These are phyloP conservation scores for Dendrolimus kikuchii DNA, from an alignment of 1,140 invertebrate species.

Conservation along the genomic window DNA sequence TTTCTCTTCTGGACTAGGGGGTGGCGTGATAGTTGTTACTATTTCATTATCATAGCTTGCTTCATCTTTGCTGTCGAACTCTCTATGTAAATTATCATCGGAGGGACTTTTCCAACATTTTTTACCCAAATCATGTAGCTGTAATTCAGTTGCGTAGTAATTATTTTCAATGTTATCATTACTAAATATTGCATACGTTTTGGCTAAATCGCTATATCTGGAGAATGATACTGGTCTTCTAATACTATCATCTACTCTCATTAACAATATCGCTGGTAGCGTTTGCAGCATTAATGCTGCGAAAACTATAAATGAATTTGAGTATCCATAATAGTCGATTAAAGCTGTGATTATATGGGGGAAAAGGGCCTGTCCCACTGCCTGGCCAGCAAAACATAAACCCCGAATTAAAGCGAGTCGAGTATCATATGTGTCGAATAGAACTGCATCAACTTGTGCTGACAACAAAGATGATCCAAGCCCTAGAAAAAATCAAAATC, in stretches of 20 bases:
- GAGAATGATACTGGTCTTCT: conserved; percentile 39
- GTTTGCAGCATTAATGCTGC: conserved; percentile 57
- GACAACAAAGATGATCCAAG: conserved; percentile 59
- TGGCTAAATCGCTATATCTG: conserved; percentile 50
- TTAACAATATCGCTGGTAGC: conserved; percentile 46
- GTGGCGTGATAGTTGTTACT: conserved; percentile 47
- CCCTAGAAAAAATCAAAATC: conserved; percentile 38
- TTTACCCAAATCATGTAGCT: conserved; percentile 53
- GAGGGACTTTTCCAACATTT: conserved; percentile 69
- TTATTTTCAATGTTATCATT: conserved; percentile 43
- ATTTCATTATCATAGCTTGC: conserved; percentile 29
- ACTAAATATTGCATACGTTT: conserved; percentile 50
- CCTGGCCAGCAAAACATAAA: conserved; percentile 51
- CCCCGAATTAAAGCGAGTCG: conserved; percentile 44
- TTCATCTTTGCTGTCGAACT: conserved; percentile 21
- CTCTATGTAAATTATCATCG: conserved; percentile 49
- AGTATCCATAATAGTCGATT: conserved; percentile 54
- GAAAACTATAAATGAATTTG: conserved; percentile 45
- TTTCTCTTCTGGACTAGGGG: conserved; percentile 62
- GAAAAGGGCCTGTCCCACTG: conserved; percentile 52
- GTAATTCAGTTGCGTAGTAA: conserved; percentile 47
- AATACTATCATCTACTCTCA: conserved; percentile 43
- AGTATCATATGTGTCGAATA: conserved; percentile 61
- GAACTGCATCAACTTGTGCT: conserved; percentile 60
- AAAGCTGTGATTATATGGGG: conserved; percentile 58